These are phyloP conservation scores for Ochotona princeps DNA, from an alignment of 2,113 vertebrate species.

Conservation along the genomic window DNA sequence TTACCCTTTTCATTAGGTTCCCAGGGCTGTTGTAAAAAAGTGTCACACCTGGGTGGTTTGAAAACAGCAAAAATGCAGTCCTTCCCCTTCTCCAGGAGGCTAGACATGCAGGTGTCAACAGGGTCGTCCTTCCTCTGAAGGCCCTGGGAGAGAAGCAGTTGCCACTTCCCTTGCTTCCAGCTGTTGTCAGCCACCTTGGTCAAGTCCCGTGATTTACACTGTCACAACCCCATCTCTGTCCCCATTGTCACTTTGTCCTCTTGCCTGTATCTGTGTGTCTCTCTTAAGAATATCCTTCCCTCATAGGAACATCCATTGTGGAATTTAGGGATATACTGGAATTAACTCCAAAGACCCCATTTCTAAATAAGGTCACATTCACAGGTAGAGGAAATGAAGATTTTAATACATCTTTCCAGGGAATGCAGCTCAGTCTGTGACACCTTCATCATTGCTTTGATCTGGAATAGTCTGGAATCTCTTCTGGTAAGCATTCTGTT, in stretches of 20 bases:
- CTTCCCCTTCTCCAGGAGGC: background rate
- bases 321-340: background rate
- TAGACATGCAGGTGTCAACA: background rate
- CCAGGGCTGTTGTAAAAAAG: background rate
- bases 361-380: background rate
- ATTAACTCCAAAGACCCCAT: background rate
- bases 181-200: background rate
- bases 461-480: background rate
- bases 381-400: background rate
- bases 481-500: background rate
- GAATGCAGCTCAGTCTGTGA: background rate
- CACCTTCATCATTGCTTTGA: background rate
- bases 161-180: background rate
- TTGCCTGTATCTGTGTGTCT: background rate
- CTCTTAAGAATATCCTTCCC: background rate
- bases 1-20: background rate
- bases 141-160: background rate
- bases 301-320: background rate
- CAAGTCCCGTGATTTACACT: background rate
- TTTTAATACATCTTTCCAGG: background rate
- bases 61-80: background rate
- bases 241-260: rapidly evolving
- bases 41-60: background rate
- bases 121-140: background rate
- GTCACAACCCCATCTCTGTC: background rate